Evolutionary conservation across 1,140 invertebrate genomes (phyloP).

Genomic region (Drosophila paulistorum): DNA sequence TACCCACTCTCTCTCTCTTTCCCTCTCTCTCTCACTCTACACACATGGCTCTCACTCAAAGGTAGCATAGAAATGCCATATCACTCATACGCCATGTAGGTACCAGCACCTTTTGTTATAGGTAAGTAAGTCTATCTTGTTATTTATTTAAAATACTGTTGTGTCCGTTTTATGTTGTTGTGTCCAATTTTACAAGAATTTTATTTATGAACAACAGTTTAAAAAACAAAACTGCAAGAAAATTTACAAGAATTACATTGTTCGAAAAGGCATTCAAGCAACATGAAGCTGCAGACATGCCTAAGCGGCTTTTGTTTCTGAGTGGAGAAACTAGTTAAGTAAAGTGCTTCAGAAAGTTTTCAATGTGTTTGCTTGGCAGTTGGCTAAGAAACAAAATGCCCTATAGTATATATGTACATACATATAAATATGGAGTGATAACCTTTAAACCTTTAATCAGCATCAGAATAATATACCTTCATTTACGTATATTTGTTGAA

Average conservation of each 20-base stretch:
- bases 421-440: not conserved
- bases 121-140: slow-evolving; percentile 59
- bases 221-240: slow-evolving; percentile 27
- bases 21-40: not conserved
- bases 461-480: not conserved
- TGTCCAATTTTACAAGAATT: slow-evolving; percentile 46
- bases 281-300: slow-evolving; percentile 61
- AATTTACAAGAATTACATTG: slow-evolving; percentile 13
- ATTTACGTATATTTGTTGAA: slow-evolving; percentile 1
- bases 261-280: not conserved
- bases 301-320: slow-evolving; percentile 66
- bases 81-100: slow-evolving; percentile 53
- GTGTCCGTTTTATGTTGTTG: slow-evolving; percentile 5
- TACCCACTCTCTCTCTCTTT: not conserved
- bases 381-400: not conserved
- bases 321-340: not conserved
- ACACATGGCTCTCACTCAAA: slow-evolving; percentile 14
- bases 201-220: slow-evolving; percentile 56
- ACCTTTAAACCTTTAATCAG: slow-evolving; percentile 13
- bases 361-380: not conserved
- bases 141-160: slow-evolving; percentile 68
- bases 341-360: not conserved
- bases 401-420: not conserved
- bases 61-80: slow-evolving; percentile 22
- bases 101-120: slow-evolving; percentile 54